Evolutionary conservation across 1,140 invertebrate species (phyloP).

Genomic region (Leptoteleia sp.): DNA sequence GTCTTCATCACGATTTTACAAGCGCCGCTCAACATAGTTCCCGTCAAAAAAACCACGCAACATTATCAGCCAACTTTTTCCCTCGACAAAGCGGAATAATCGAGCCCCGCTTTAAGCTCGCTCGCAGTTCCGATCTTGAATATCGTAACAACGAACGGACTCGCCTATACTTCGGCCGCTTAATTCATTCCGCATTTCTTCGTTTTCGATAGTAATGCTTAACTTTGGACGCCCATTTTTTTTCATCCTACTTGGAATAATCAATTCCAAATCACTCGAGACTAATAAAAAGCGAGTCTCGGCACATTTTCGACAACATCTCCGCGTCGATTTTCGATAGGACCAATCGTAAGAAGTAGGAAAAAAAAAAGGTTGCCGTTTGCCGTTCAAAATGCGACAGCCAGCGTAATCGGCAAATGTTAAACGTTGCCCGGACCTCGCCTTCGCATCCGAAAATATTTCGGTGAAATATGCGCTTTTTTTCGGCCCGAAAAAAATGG

Average conservation of each 20-base stretch:
- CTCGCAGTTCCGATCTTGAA: too few relatives aligned
- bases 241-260: background rate
- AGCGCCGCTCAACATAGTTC: background rate
- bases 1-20: background rate
- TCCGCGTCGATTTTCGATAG: background rate
- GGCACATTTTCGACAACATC: too few relatives aligned
- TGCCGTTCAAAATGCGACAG: too few relatives aligned
- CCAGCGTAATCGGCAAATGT: too few relatives aligned
- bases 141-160: background rate
- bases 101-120: too few relatives aligned
- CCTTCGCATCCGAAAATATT: background rate
- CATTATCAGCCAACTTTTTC: too few relatives aligned
- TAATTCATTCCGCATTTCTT: background rate
- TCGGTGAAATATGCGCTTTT: constrained; percentile 3
- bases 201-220: background rate
- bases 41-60: too few relatives aligned
- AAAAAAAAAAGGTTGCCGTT: too few relatives aligned
- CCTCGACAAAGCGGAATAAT: background rate
- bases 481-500: background rate
- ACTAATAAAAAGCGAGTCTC: background rate
- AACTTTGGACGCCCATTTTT: constrained; percentile 3
- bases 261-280: constrained; percentile 2
- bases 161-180: background rate
- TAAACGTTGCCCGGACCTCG: background rate
- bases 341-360: background rate